These are phyloP conservation scores for Athene cunicularia DNA, from an alignment of 2,113 vertebrate species.

Conservation along the genomic window DNA sequence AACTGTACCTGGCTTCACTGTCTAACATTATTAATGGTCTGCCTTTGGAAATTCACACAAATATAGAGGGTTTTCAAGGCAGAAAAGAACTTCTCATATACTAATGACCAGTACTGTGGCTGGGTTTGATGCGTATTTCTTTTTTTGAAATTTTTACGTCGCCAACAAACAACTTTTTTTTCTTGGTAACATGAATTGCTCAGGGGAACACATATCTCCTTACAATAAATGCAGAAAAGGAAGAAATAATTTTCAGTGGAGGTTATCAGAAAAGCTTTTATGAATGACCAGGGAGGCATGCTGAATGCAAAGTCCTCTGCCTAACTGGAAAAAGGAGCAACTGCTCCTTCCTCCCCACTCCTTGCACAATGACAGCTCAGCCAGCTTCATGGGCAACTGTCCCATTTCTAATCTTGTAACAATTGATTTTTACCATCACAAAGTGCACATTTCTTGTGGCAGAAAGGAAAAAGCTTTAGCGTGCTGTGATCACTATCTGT, in stretches of 20 bases:
- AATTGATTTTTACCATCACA: background rate
- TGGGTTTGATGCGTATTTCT: background rate
- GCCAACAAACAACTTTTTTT: background rate
- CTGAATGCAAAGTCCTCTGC: background rate
- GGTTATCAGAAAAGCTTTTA: background rate
- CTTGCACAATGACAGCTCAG: background rate
- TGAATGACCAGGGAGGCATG: background rate
- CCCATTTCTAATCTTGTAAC: background rate
- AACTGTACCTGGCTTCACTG: background rate
- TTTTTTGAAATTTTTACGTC: background rate
- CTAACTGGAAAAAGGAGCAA: background rate
- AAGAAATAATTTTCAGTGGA: background rate
- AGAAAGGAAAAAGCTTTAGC: background rate
- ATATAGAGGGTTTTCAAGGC: background rate
- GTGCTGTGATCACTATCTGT: rapidly evolving
- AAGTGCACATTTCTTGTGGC: background rate
- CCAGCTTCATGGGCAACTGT: background rate
- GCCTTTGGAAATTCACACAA: background rate
- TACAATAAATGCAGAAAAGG: background rate
- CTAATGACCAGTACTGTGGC: background rate
- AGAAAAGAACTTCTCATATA: background rate
- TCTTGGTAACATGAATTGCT: background rate
- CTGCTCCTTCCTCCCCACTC: background rate
- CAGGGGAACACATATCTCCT: background rate
- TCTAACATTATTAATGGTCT: background rate